Percentiles rank a stretch among this genome's conserved stretches.
Evolutionary conservation across 2,888 invertebrate genomes (phyloP).

Genomic region (Chymomyza fuscimana): DNA sequence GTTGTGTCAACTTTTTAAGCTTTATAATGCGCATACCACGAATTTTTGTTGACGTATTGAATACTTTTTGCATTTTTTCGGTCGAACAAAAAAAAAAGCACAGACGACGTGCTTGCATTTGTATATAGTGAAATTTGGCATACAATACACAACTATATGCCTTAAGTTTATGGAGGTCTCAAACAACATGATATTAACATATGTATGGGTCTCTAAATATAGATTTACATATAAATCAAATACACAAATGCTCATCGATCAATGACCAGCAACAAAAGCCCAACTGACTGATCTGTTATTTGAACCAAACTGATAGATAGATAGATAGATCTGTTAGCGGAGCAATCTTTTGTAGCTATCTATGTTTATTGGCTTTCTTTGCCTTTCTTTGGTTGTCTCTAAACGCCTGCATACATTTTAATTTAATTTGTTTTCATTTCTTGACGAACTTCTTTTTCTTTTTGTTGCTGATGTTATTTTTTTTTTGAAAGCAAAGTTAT

Average conservation of each 20-base stretch:
- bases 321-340: background rate
- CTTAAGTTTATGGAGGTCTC: background rate
- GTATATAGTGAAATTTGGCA: conserved; percentile 13
- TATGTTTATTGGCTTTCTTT: conserved; percentile 3
- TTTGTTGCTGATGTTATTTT: conserved; percentile 26
- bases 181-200: conserved; percentile 39
- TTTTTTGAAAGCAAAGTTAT: background rate
- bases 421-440: conserved; percentile 40
- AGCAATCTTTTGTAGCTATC: background rate
- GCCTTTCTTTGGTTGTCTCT: conserved; percentile 1
- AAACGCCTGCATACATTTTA: conserved; percentile 3
- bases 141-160: background rate
- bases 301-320: background rate
- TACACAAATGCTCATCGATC: conserved; percentile 54
- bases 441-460: conserved; percentile 32
- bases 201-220: conserved; percentile 29
- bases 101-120: conserved; percentile 16
- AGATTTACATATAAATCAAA: conserved; percentile 4
- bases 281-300: background rate
- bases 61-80: conserved; percentile 58
- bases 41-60: conserved; percentile 76
- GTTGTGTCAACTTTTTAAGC: conserved; percentile 70
- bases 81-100: too few species aligned
- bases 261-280: conserved; percentile 41
- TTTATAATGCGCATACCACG: conserved; percentile 69